Evolutionary conservation across 2,888 invertebrate species (phyloP).

Genomic region (Neoitamus cyanurus): DNA sequence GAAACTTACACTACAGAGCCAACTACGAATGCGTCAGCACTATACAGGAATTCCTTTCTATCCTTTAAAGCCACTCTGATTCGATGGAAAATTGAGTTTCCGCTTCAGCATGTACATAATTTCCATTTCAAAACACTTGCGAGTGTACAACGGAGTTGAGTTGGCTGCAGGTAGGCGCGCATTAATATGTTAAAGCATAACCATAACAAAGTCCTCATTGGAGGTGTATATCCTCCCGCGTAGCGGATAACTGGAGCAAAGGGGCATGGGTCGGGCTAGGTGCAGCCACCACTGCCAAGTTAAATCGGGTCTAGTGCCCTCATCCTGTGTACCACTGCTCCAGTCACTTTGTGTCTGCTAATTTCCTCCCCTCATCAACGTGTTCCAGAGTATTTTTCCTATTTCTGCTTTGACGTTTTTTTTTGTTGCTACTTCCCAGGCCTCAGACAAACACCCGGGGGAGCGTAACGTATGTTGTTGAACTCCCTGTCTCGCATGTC

Average conservation of each 20-base stretch:
- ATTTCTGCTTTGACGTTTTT: not conserved
- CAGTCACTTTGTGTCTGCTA: slow-evolving; percentile 31
- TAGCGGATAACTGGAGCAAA: not conserved
- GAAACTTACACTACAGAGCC: not conserved
- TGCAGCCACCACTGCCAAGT: not conserved
- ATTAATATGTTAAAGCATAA: slow-evolving; percentile 17
- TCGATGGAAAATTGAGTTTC: slow-evolving; percentile 19
- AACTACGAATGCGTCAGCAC: not conserved
- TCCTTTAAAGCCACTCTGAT: not conserved
- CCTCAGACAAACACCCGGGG: not conserved
- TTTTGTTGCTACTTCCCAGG: not conserved
- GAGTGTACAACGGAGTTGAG: not conserved
- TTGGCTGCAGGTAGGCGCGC: slow-evolving; percentile 7
- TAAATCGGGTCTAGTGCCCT: not conserved
- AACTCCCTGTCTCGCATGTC: slow-evolving; percentile 8
- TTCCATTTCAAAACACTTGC: not conserved
- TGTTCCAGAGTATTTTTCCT: not conserved
- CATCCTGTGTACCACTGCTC: slow-evolving; percentile 21
- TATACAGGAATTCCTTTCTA: not conserved
- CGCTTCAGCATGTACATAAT: not conserved
- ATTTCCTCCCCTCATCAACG: slow-evolving; percentile 4
- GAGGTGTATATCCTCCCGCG: not conserved
- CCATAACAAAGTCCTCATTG: not conserved
- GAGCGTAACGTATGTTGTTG: not conserved
- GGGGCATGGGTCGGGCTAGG: not conserved